Evolutionary conservation across 2,888 invertebrate genomes (phyloP), one percentile per base, ranked within the genome.

Genomic region (Agonopterix arenella): DNA sequence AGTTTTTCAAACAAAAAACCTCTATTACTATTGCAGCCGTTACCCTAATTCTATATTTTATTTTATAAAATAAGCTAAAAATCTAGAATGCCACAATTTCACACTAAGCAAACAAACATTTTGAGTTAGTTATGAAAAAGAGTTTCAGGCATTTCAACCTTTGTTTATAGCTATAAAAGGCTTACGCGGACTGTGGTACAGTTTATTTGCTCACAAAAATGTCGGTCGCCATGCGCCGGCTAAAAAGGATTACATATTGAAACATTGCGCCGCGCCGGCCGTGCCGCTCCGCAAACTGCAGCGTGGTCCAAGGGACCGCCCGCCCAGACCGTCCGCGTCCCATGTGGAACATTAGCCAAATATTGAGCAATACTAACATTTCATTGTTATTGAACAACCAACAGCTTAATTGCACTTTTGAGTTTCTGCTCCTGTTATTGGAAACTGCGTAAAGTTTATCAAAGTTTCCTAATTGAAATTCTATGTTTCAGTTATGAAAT

Each of bases 201-300:
- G 57, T 68, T 58, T 62, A 60, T 67, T 66, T 58, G 53, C 45
- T 49, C 50, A 55, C 60, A 66, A 61, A 61, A 62, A 61, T 62
- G 58, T 53, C 58, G 47, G 51, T 55, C 45, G 48, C 50, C 53
- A 52, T 58, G 59, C 60, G 56, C 55, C 57, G 57, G 57, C 59
- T 58, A 61, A 53, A 9, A 53, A 56, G 65, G 65, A 66, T 66
- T 70, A 68, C 54, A 52, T 58, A 59, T 59, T 68, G 70, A 70
- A 64, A 63, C 61, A 64, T 62, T 58, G 62, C 54, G 55, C 52
- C 48, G 47, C 10, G 46, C 43, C 48, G 47, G 46, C 43, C 48
- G 47, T 40, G 50, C 45, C 28, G 28, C 28, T 28, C 45, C 48
- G 46, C 53, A 51, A 1, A 43, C 11, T 43, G 40, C 40, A 43